Evolutionary conservation across 2,797 vertebrate species (phyloP).

Genomic region (Pyrocephalus nanus): DNA sequence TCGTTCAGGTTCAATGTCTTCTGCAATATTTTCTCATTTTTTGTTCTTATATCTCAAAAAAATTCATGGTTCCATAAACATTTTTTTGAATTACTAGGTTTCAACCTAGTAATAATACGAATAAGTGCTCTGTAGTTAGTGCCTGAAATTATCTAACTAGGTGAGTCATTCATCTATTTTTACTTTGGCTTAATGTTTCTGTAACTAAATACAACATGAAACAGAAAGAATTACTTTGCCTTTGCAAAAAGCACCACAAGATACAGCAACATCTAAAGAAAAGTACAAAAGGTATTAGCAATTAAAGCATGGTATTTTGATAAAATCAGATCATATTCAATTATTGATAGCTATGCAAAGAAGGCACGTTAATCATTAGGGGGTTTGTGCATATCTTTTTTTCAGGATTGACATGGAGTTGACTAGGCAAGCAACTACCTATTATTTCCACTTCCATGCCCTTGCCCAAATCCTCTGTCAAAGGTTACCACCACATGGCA

Average conservation of each 20-base stretch:
- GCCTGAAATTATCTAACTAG: not conserved
- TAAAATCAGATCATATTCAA: not conserved
- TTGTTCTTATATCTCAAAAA: not conserved
- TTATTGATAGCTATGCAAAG: not conserved
- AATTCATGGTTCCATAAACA: not conserved
- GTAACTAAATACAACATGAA: not conserved
- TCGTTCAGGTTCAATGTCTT: not conserved
- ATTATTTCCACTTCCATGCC: not conserved
- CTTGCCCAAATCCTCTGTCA: not conserved
- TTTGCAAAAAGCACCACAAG: not conserved
- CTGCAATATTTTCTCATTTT: not conserved
- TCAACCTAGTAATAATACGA: not conserved
- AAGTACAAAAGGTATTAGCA: not conserved
- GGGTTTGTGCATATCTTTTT: not conserved
- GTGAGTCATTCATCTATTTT: constrained; percentile 1
- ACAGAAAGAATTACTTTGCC: not conserved
- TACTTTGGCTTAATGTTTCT: not conserved
- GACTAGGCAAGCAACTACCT: not conserved
- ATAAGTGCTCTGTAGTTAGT: not conserved
- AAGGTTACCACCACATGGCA: not conserved
- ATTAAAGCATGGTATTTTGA: not conserved
- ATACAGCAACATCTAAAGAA: not conserved
- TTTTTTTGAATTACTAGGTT: not conserved
- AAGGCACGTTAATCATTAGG: not conserved
- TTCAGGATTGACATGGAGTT: not conserved